A percentile compares a stretch with the other conserved stretches of the same genome.
phyloP scores from a whole-genome alignment of 2,113 vertebrate genomes.

The Mesitornis unicolor region DNA sequence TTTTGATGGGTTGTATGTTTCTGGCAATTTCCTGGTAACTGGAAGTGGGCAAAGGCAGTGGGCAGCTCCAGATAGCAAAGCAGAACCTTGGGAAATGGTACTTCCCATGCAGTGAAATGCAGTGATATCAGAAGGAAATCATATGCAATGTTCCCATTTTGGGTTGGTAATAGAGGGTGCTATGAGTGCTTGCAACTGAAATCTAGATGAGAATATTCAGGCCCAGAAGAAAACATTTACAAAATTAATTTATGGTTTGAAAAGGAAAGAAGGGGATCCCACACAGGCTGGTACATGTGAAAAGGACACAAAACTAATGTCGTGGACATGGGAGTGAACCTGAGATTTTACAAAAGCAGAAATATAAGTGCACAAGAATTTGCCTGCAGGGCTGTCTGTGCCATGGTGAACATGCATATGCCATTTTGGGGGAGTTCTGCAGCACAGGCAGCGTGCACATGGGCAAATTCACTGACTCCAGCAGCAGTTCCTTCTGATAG shows the following conservation, averaged over 20 bases:
- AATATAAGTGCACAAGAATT: not conserved
- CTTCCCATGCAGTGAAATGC: not conserved
- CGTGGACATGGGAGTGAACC: not conserved
- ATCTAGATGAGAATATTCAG: not conserved
- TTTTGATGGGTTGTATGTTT: not conserved
- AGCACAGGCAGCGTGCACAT: accelerated
- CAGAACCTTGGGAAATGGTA: not conserved
- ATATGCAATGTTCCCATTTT: not conserved
- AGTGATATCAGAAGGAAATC: not conserved
- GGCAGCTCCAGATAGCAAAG: not conserved
- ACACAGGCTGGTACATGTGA: not conserved
- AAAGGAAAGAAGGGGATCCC: not conserved
- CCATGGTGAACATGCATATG: accelerated
- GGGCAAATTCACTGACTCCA: not conserved
- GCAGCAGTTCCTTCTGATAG: not conserved
- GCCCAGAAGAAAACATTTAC: not conserved
- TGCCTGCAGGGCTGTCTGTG: not conserved
- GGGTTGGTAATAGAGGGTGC: not conserved
- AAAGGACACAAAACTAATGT: not conserved
- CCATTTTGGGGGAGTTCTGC: not conserved
- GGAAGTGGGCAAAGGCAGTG: not conserved
- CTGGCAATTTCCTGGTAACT: not conserved
- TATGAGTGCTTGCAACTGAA: not conserved
- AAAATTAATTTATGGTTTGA: not conserved
- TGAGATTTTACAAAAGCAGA: not conserved